Evolutionary conservation across 2,797 vertebrate genomes (phyloP).

Genomic region (Falco naumanni): DNA sequence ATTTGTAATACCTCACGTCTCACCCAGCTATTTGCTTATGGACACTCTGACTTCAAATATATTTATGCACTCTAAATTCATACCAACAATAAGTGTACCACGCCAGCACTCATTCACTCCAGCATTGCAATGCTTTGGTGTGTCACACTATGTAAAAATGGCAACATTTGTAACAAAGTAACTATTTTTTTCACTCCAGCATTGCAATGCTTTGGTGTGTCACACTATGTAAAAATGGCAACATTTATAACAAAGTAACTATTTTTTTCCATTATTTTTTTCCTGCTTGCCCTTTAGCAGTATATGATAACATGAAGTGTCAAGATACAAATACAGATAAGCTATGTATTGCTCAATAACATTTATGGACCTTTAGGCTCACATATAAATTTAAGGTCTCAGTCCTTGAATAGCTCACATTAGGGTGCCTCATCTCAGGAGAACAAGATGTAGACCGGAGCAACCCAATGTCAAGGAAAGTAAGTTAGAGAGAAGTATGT

Average conservation of each 20-base stretch:
- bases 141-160: background rate
- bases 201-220: background rate
- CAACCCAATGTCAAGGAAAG: background rate
- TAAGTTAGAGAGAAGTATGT: background rate
- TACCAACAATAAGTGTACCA: background rate
- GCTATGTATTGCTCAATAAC: background rate
- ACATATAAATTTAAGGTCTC: background rate
- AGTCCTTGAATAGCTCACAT: background rate
- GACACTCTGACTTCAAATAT: background rate
- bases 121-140: background rate
- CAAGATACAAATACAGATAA: background rate
- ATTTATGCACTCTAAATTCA: background rate
- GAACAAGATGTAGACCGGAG: background rate
- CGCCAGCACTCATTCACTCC: background rate
- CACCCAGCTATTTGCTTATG: constrained; percentile 22
- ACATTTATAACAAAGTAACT: background rate
- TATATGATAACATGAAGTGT: background rate
- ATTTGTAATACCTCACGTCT: constrained; percentile 23
- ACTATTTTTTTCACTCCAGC: background rate
- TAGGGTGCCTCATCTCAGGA: background rate
- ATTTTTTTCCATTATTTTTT: background rate
- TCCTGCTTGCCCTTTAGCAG: background rate
- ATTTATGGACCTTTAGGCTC: background rate
- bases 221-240: background rate
- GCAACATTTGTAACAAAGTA: background rate